Evolutionary conservation across 1,140 invertebrate species (phyloP), one percentile per base, ranked within the genome.

Genomic region (Yoshiicerus persimilis): DNA sequence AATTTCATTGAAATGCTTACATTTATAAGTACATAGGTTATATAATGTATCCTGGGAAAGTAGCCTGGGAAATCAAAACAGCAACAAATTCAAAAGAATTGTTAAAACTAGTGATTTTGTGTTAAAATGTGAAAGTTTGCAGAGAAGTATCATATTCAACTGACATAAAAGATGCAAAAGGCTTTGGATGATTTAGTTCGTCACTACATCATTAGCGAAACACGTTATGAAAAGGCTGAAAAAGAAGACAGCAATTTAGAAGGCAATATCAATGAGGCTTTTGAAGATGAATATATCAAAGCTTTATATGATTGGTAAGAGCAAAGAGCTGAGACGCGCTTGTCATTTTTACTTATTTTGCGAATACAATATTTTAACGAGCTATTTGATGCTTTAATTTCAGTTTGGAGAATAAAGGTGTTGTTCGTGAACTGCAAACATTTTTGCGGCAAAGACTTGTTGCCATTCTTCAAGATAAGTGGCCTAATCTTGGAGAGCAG

Each of bases 381-480:
- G 38, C 13, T 39, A 39, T 39, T 4, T 0, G 27, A 27, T 2
- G 16, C 2, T 34, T 38, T 36, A 4, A 30, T 88, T 84, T 62
- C 66, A 89, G 90, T 86, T 87, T 90, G 62, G 62, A 89, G 25
- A 70, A 87, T 25, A 85, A 87, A 64, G 89, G 90, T 9, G 84
- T 91, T 32, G 39, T 90, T 23, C 47, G 70, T 36, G 89, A 91
- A 87, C 25, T 91, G 11, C 89, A 91, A 16, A 85, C 89, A 10
- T 90, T 91, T 77, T 27, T 91, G 9, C 87, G 90, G 4, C 88
- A 89, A 56, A 86, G 86, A 34, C 86, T 91, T 1, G 89, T 91
- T 3, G 34, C 77, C 6, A 66, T 90, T 20, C 84, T 91, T 20
- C 70, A 88, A 36, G 90, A 87, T 3, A 62, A 84, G 38, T 90